Percentiles rank a stretch among this genome's conserved stretches.
These are phyloP conservation scores for Dicentrarchus labrax DNA, from an alignment of 2,113 vertebrate species.

Conservation along the genomic window DNA sequence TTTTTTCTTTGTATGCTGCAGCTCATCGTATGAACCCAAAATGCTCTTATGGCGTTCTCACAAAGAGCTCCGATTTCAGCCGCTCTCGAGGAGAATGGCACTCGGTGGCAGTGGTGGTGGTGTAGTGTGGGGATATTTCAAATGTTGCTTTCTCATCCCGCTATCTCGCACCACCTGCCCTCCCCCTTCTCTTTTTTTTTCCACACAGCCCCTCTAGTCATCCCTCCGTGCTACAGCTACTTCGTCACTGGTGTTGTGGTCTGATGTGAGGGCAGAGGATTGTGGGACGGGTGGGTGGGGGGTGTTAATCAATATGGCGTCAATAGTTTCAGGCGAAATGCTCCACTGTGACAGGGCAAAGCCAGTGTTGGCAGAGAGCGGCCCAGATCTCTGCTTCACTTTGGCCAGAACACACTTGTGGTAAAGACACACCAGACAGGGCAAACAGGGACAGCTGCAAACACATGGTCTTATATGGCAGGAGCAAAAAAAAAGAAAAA, in stretches of 20 bases:
- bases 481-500: slow-evolving; percentile 22
- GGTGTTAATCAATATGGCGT: slow-evolving; percentile 43
- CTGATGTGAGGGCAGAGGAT: slow-evolving; percentile 25
- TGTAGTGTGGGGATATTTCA: slow-evolving; percentile 56
- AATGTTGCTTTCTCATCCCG: slow-evolving; percentile 56
- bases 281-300: neutral
- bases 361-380: slow-evolving; percentile 4
- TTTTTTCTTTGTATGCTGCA: slow-evolving; percentile 57
- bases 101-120: neutral
- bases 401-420: slow-evolving; percentile 27
- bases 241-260: slow-evolving; percentile 16
- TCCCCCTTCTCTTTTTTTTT: slow-evolving; percentile 18
- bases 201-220: slow-evolving; percentile 7
- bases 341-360: slow-evolving; percentile 38
- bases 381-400: slow-evolving; percentile 30
- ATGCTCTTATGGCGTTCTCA: slow-evolving; percentile 68
- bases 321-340: slow-evolving; percentile 55
- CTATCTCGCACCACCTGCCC: slow-evolving; percentile 30
- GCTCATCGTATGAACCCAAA: slow-evolving; percentile 63
- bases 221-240: slow-evolving; percentile 7
- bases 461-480: slow-evolving; percentile 31
- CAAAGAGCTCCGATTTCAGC: slow-evolving; percentile 74
- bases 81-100: slow-evolving; percentile 60
- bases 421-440: slow-evolving; percentile 28
- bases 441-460: slow-evolving; percentile 47